These are phyloP conservation scores for Megaceryle torquata DNA, from an alignment of 2,113 vertebrate species.

Conservation along the genomic window DNA sequence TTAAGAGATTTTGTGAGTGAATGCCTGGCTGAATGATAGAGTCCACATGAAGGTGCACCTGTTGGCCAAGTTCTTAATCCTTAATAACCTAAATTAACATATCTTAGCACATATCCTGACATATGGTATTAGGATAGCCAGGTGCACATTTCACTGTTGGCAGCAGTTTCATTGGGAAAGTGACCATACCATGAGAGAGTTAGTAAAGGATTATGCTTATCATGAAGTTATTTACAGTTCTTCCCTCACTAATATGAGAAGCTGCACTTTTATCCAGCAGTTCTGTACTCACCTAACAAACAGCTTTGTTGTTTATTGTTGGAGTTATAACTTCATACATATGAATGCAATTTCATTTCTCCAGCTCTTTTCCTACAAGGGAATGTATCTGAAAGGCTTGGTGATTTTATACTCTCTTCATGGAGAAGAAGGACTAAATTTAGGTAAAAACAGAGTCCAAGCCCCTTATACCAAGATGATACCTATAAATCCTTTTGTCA, in stretches of 20 bases:
- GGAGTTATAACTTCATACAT: not conserved
- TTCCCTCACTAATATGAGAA: not conserved
- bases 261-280: not conserved
- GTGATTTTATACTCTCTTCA: not conserved
- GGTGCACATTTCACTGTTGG: constrained; percentile 1
- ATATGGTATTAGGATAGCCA: not conserved
- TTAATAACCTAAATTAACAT: not conserved
- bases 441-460: not conserved
- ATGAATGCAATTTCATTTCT: not conserved
- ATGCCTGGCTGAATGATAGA: not conserved
- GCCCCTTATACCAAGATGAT: not conserved
- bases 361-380: not conserved
- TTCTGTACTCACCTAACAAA: not conserved
- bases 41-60: not conserved
- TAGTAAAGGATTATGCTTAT: constrained; percentile 3
- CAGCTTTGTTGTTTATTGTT: not conserved
- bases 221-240: not conserved
- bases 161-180: not conserved
- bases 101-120: not conserved
- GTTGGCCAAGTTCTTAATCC: not conserved
- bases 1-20: not conserved
- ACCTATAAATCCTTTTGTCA: not conserved
- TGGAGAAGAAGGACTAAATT: not conserved
- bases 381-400: not conserved
- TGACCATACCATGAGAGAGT: not conserved